phyloP scores from a whole-genome alignment of 1,140 invertebrate species.

The Papilio aristodemus region DNA sequence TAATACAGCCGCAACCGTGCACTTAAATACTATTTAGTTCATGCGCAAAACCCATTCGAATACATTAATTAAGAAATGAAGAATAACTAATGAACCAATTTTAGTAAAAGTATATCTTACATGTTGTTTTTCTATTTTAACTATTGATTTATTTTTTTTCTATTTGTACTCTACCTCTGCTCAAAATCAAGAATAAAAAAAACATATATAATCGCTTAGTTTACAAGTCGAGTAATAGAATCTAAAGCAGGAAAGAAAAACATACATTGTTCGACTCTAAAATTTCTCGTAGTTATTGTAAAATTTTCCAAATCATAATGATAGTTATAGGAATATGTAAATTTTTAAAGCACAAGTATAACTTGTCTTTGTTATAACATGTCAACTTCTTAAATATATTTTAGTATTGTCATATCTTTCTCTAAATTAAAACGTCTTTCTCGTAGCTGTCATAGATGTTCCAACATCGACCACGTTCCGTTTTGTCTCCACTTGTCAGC shows the following conservation, averaged over 20 bases:
- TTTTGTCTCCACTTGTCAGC: conserved; percentile 39
- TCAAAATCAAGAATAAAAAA: no score
- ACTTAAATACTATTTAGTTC: conserved; percentile 33
- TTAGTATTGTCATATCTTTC: conserved; percentile 46
- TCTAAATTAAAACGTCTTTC: conserved; percentile 50
- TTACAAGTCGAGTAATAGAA: no score
- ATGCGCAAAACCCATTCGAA: conserved; percentile 9
- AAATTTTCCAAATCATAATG: no score
- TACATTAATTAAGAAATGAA: conserved; percentile 32
- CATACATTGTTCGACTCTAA: no score
- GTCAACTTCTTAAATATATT: conserved; percentile 10
- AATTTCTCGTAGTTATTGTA: no score
- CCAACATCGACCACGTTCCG: conserved; percentile 57
- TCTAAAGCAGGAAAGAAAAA: no score
- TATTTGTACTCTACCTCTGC: no score
- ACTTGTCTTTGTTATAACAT: not conserved
- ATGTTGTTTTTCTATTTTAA: not conserved
- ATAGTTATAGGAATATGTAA: no score
- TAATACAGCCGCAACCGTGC: conserved; percentile 28
- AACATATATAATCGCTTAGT: no score
- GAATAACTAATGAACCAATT: conserved; percentile 15
- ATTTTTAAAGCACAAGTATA: no score
- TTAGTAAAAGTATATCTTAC: not conserved
- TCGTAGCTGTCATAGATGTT: conserved; percentile 52
- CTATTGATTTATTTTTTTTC: no score